Conservation (phyloP, 2,888 invertebrate species). For the Eudasyphora cyanicolor region DNA sequence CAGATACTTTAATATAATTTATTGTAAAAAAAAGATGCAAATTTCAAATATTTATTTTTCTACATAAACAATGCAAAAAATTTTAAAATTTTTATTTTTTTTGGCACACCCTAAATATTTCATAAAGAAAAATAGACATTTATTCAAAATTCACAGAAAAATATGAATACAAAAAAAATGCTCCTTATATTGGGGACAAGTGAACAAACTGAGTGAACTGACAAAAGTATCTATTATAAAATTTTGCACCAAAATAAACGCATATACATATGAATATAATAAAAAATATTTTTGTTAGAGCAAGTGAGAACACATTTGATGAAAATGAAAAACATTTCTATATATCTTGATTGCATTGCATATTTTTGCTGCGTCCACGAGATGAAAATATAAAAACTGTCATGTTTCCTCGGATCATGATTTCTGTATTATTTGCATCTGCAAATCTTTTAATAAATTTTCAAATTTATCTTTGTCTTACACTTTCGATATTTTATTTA, state of each 20-base stretch:
- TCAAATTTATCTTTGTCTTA: conserved; percentile 27
- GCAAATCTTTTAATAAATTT: conserved; percentile 18
- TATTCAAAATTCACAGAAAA: conserved; percentile 18
- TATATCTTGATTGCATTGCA: background rate
- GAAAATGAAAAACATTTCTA: conserved; percentile 7
- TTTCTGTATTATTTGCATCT: background rate
- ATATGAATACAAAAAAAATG: background rate
- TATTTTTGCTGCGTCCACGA: background rate
- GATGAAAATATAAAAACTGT: background rate
- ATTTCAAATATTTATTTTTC: conserved; percentile 18
- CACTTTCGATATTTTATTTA: conserved; percentile 25
- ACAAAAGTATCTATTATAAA: conserved; percentile 10
- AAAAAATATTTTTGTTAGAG: background rate
- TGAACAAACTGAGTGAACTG: background rate
- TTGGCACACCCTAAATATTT: conserved; percentile 61
- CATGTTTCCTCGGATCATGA: background rate
- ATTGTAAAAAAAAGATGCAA: background rate
- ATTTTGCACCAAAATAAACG: background rate
- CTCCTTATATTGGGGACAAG: background rate
- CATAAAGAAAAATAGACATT: conserved; percentile 51
- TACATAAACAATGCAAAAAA: conserved; percentile 36
- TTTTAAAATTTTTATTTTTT: conserved; percentile 39
- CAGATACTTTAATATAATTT: conserved; percentile 8
- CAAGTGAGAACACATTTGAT: background rate
- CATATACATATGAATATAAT: background rate